Evolutionary conservation across 2,888 invertebrate species (phyloP).

Genomic region (Apamea anceps): DNA sequence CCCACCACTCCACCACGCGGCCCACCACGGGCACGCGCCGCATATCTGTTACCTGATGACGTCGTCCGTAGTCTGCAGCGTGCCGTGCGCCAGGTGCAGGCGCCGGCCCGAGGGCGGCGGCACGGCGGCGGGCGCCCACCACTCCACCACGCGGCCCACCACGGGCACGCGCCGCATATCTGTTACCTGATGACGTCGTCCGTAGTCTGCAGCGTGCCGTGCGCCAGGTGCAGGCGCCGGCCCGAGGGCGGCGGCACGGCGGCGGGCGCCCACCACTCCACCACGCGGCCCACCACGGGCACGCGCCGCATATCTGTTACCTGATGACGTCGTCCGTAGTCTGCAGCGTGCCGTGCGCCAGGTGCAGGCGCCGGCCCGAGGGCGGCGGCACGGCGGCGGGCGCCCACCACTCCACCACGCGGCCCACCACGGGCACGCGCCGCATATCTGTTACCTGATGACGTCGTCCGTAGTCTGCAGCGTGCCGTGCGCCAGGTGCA

Average conservation of each 20-base stretch:
- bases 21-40: constrained; percentile 98
- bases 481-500: too few relatives aligned
- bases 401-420: too few relatives aligned
- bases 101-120: constrained; percentile 92
- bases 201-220: constrained; percentile 92
- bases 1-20: constrained; percentile 98
- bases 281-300: constrained; percentile 97
- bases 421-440: too few relatives aligned
- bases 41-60: constrained; percentile 82
- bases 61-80: constrained; percentile 89
- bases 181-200: constrained; percentile 68
- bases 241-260: constrained; percentile 89
- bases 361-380: too few relatives aligned
- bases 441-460: too few relatives aligned
- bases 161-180: constrained; percentile 98
- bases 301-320: constrained; percentile 93
- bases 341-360: too few relatives aligned
- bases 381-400: too few relatives aligned
- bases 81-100: constrained; percentile 95
- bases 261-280: constrained; percentile 98
- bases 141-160: constrained; percentile 97
- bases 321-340: too few relatives aligned
- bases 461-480: too few relatives aligned
- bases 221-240: constrained; percentile 95
- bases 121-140: constrained; percentile 95